A percentile compares a stretch with the other conserved stretches of the same genome.
Evolutionary conservation across 23 tunicate genomes (phyloP).

Genomic region (Styela clava): DNA sequence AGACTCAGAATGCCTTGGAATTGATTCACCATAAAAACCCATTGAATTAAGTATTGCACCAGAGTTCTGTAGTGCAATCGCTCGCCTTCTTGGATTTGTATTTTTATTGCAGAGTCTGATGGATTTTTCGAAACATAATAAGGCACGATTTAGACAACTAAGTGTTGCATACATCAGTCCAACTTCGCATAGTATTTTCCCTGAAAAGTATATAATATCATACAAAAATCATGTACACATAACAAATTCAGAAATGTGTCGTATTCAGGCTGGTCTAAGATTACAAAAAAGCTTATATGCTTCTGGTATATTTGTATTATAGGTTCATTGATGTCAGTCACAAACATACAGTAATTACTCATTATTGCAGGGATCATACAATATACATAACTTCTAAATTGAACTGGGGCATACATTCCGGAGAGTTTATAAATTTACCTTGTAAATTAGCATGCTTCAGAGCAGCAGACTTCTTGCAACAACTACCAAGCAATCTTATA

Average conservation of each 20-base stretch:
- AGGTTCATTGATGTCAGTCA: too few species aligned
- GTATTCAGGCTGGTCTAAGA: not conserved
- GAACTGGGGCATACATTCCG: too few species aligned
- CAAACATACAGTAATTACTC: too few species aligned
- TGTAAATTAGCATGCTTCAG: not conserved
- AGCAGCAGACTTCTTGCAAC: not conserved
- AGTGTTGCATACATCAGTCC: slow-evolving; percentile 48
- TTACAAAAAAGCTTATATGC: too few species aligned
- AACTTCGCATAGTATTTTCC: slow-evolving; percentile 43
- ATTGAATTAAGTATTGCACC: slow-evolving; percentile 50
- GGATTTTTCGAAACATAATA: slow-evolving; percentile 40
- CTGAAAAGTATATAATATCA: slow-evolving; percentile 7
- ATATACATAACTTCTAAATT: too few species aligned
- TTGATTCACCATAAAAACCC: slow-evolving; percentile 29
- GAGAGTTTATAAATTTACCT: too few species aligned
- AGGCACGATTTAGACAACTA: slow-evolving; percentile 24
- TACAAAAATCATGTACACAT: not conserved
- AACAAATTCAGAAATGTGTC: not conserved
- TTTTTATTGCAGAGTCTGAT: slow-evolving; percentile 9
- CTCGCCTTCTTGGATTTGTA: slow-evolving; percentile 22
- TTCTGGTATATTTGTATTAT: too few species aligned
- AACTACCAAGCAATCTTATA: not conserved
- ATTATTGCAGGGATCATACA: too few species aligned
- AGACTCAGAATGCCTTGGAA: slow-evolving; percentile 30
- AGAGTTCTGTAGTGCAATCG: slow-evolving; percentile 35